Evolutionary conservation across 2,113 vertebrate genomes (phyloP).

Genomic region (Muscicapa adusta): DNA sequence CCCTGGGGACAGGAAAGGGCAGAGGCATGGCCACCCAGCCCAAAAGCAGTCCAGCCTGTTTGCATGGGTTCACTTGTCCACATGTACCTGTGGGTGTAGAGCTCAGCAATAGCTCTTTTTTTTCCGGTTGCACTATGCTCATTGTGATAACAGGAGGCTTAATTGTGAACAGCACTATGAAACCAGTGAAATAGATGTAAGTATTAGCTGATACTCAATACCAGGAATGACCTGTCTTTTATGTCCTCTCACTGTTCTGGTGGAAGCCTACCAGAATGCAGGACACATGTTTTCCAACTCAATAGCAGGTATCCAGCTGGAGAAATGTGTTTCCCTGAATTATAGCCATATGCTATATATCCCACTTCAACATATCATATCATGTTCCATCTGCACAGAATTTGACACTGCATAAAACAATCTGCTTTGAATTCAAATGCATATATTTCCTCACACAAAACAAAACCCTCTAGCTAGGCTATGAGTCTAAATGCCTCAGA

Average conservation of each 20-base stretch:
- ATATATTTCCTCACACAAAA: background rate
- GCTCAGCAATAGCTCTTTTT: background rate
- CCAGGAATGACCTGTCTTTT: conserved; percentile 9
- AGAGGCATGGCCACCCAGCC: background rate
- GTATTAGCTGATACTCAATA: conserved; percentile 8
- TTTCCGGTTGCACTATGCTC: background rate
- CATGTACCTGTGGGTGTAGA: background rate
- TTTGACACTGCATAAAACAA: conserved; percentile 46
- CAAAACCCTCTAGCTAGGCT: background rate
- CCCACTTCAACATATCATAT: conserved; percentile 52
- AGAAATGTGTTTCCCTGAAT: conserved; percentile 62
- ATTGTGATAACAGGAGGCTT: background rate
- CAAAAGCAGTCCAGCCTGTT: background rate
- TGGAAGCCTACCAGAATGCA: conserved; percentile 44
- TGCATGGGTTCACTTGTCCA: background rate
- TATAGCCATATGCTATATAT: conserved; percentile 44
- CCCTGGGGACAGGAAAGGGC: background rate
- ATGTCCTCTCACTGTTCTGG: conserved; percentile 6
- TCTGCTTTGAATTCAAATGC: conserved; percentile 52
- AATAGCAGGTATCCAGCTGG: conserved; percentile 57
- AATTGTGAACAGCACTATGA: background rate
- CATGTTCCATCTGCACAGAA: conserved; percentile 49
- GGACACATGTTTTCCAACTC: conserved; percentile 54
- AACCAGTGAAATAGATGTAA: background rate
- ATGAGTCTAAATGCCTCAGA: background rate